Evolutionary conservation across 2,888 invertebrate genomes (phyloP), one percentile per base, ranked within the genome.

Genomic region (Sarcophaga carnaria): DNA sequence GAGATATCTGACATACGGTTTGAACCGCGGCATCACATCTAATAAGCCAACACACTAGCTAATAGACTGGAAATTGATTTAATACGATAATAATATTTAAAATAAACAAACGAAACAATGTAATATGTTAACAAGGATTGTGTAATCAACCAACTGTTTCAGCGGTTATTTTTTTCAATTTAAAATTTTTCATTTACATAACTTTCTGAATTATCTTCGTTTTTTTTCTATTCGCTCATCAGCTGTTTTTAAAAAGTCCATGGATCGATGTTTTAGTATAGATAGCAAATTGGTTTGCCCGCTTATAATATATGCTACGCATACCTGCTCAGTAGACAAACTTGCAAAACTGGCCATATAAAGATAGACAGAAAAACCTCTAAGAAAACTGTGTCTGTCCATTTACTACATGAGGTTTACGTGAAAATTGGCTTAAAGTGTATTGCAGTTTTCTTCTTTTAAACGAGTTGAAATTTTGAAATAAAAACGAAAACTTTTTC

Each of bases 161-260:
- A 76, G 10, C 1, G 12, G 1, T 54, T 12, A n/a, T 54, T 54
- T 54, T 14, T 17, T 54, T 17, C 5, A 54, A 76, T 76, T 70
- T 76, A 71, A 20, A 67, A 59, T 70, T 70, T 49, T 64, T 66
- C 47, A 49, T 84, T 80, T 84, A 72, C 80, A 85, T 84, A 84
- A 84, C 45, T 62, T 69, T 80, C 12, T 69, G n/a, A 14, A n/a
- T 59, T 69, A 5, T 54, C 17, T 67, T 4, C 5, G 54, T 17
- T 25, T 69, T 22, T 25, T 49, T 37, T 62, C 47, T 20, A 47
- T n/a, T 6, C 5, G n/a, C 47, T n/a, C 25, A 62, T 78, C 37
- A 49, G 80, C 62, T 49, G 45, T 37, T 74, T 74, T 20, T 47
- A 67, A 54, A 54, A 2, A 25, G 67, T 49, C 47, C 25, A 54